Evolutionary conservation across 2,797 vertebrate genomes (phyloP).

Genomic region (Falco peregrinus): DNA sequence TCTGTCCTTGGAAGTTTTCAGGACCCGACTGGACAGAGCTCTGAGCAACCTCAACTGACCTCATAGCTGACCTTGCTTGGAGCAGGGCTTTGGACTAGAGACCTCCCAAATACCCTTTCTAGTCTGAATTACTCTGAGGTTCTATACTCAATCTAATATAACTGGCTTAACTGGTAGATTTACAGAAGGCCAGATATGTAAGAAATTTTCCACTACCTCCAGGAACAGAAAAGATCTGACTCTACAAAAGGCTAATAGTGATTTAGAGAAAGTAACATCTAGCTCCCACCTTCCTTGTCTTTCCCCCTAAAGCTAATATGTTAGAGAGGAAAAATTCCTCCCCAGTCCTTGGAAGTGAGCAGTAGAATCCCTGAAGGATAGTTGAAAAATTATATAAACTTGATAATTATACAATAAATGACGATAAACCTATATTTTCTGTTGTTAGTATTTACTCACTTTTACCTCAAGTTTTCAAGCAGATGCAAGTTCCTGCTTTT

Average conservation of each 20-base stretch:
- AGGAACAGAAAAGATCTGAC: neutral
- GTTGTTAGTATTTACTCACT: neutral
- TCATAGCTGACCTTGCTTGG: neutral
- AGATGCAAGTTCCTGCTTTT: neutral
- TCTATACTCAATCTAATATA: neutral
- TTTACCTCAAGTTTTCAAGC: neutral
- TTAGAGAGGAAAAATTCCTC: neutral
- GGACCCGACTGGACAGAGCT: neutral
- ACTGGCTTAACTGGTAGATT: neutral
- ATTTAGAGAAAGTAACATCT: neutral
- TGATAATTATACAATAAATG: neutral
- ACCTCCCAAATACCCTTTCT: neutral
- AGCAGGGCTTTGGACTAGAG: neutral
- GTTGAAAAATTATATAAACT: neutral
- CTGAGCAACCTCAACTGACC: neutral
- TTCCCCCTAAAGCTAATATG: neutral
- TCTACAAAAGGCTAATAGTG: neutral
- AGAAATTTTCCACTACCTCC: neutral
- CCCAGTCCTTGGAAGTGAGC: neutral
- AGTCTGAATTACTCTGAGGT: neutral
- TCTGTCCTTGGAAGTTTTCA: neutral
- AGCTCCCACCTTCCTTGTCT: neutral
- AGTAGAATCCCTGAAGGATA: neutral
- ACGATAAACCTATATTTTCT: neutral
- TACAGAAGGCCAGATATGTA: neutral